phyloP scores from a whole-genome alignment of 2,797 vertebrate species.

The Arctocebus calabarensis region DNA sequence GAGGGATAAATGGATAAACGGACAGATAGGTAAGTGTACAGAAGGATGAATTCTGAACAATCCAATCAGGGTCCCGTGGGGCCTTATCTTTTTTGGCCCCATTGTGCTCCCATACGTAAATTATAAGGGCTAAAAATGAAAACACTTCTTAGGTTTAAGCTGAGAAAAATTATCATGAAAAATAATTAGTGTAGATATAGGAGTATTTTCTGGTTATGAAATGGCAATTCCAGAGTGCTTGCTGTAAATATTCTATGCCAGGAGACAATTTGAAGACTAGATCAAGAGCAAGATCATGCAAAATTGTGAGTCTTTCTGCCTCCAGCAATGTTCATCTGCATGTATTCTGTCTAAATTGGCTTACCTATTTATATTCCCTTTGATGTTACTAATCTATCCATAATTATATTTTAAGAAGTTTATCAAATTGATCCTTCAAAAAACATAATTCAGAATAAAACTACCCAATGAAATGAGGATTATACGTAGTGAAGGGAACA shows the following conservation, averaged over 20 bases:
- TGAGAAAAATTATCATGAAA: neutral
- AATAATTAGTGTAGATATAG: neutral
- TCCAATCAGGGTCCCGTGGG: neutral
- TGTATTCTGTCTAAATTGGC: neutral
- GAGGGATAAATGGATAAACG: neutral
- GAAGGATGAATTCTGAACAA: neutral
- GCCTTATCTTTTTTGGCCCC: too few relatives aligned
- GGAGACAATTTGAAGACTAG: neutral
- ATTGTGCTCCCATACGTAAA: neutral
- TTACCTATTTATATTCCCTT: neutral
- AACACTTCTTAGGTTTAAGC: neutral
- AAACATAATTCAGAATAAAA: neutral
- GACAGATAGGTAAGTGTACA: neutral
- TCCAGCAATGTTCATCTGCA: neutral
- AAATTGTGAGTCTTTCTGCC: neutral
- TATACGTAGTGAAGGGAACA: too few relatives aligned
- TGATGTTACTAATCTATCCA: neutral
- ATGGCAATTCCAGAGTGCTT: neutral
- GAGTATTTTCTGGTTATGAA: neutral
- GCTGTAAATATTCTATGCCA: neutral
- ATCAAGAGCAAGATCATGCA: neutral
- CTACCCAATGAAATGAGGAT: neutral
- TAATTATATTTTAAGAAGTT: neutral
- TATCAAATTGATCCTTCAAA: neutral
- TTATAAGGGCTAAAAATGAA: constrained; percentile 1